Evolutionary conservation across 2,888 invertebrate genomes (phyloP), one percentile per base, ranked within the genome.

Genomic region (Leucania comma): DNA sequence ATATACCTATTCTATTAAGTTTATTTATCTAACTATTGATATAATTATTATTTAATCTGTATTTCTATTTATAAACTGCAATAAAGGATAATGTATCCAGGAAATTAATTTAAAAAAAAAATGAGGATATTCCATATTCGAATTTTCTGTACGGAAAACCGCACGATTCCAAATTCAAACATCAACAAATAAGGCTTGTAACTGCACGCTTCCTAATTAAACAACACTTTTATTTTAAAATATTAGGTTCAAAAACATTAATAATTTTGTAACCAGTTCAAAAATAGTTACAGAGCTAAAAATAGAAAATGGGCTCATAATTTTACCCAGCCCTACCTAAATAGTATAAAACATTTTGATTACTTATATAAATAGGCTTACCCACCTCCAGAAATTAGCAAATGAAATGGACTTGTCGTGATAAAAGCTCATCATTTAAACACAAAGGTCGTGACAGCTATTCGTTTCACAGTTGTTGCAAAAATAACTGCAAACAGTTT

Each of bases 351-450:
- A 68, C 46, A 56, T 58, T 71, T 65, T 32, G 20, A 67, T 62
- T 46, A 56, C 70, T 56, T 53, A 53, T 65, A 64, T 64, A 72
- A 72, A 60, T 69, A 84, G 68, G 26, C 67, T 53, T 22, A 62
- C 68, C 63, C 69, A 65, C 66, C 64, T 69, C 20, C 66, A 69
- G 60, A 83, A 84, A 79, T 85, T 81, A 79, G 68, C 86, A 84
- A 85, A 86, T 84, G 71, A 81, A 84, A 77, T 71, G 72, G 74
- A 73, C 72, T 42, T 85, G 42, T 58, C 86, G 84, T 84, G 86
- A 79, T 84, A 73, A 81, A 78, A 24, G 35, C 69, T 70, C 79
- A 75, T 85, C 62, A 79, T 69, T 85, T 73, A 77, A 3, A 75
- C 71, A 59, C 65, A 67, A 68, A 76, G 71, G 64, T 75, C 68